Evolutionary conservation across 2,797 vertebrate genomes (phyloP).

Genomic region (Prionace glauca): DNA sequence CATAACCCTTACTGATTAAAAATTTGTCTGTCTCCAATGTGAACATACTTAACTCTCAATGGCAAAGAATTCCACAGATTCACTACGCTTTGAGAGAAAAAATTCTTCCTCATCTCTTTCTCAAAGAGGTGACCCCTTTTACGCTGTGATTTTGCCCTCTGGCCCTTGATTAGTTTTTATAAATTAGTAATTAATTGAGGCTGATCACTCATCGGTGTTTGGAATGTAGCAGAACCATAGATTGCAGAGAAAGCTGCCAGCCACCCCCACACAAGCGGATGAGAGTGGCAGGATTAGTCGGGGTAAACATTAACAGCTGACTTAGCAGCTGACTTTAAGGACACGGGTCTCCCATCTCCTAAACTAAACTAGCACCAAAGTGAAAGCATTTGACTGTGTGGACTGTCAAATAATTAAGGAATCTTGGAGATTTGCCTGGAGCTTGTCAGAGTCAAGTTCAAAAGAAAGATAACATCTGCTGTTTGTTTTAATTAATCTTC

Average conservation of each 20-base stretch:
- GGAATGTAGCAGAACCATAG: too few relatives aligned
- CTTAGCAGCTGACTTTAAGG: neutral
- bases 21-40: too few relatives aligned
- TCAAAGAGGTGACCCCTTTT: too few relatives aligned
- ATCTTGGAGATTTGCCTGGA: neutral
- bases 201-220: neutral
- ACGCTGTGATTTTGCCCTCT: too few relatives aligned
- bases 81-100: too few relatives aligned
- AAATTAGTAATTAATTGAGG: too few relatives aligned
- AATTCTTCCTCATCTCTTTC: too few relatives aligned
- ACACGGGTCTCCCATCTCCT: neutral
- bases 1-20: too few relatives aligned
- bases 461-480: slow-evolving; percentile 35
- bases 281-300: neutral
- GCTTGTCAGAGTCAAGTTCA: slow-evolving; percentile 14
- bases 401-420: neutral
- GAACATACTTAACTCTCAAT: too few relatives aligned
- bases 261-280: neutral
- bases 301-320: neutral
- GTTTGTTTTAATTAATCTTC: slow-evolving; percentile 32
- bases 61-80: too few relatives aligned
- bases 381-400: neutral
- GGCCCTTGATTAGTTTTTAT: too few relatives aligned
- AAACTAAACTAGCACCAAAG: neutral
- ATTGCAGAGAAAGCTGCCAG: neutral